Conservation (phyloP, 2,113 vertebrate genomes). For the Nothocercus julius region DNA sequence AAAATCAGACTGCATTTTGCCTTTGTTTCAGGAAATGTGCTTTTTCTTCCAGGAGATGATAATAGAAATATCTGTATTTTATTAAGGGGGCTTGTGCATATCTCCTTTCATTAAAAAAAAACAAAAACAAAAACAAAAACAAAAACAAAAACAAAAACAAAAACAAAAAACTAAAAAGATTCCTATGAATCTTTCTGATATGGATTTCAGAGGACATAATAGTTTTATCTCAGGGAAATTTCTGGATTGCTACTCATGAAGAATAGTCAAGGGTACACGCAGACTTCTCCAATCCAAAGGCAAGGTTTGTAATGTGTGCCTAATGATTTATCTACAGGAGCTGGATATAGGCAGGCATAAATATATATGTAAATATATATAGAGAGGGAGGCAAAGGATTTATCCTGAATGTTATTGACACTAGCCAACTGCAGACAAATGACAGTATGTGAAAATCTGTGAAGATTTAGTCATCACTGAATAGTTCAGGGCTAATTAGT, state of each 20-base stretch:
- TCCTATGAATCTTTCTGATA: background rate
- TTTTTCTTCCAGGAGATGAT: background rate
- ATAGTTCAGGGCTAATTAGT: background rate
- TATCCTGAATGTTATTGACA: background rate
- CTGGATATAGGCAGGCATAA: background rate
- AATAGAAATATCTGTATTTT: background rate
- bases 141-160: too few relatives aligned
- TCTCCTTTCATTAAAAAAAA: background rate
- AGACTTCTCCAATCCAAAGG: background rate
- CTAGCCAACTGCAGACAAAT: background rate
- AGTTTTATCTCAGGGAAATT: background rate
- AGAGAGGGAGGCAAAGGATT: background rate
- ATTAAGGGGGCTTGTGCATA: background rate
- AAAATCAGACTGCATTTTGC: conserved; percentile 25
- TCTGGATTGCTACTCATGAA: background rate
- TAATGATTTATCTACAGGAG: background rate
- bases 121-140: too few relatives aligned
- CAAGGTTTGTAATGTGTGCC: background rate
- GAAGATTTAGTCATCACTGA: background rate
- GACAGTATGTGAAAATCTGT: background rate
- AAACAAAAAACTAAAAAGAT: too few relatives aligned
- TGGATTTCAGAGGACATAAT: background rate
- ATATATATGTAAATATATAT: background rate
- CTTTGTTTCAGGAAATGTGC: background rate
- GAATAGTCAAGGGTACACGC: background rate